phyloP scores from a whole-genome alignment of 1,140 invertebrate species.

The Lordiphosa collinella region DNA sequence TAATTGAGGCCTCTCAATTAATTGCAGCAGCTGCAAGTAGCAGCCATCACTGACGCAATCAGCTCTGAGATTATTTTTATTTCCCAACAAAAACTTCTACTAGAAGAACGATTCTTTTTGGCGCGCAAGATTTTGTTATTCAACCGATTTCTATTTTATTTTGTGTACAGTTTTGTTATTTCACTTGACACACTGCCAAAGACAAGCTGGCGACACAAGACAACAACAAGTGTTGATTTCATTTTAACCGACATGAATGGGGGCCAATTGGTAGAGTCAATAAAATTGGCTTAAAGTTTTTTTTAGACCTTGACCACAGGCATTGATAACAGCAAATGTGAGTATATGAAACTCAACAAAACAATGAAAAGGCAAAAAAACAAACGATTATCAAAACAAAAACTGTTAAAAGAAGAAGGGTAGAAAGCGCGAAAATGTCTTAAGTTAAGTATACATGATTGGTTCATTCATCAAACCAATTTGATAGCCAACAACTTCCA shows the following conservation, averaged over 20 bases:
- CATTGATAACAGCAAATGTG: conserved; percentile 29
- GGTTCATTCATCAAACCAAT: no score
- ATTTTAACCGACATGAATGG: conserved; percentile 6
- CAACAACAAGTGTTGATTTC: conserved; percentile 20
- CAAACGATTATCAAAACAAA: conserved; percentile 2
- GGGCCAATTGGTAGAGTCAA: no score
- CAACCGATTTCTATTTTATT: conserved; percentile 39
- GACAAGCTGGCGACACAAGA: conserved; percentile 38
- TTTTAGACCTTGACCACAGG: conserved; percentile 23
- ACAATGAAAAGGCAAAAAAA: not conserved
- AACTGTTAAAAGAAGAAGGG: conserved; percentile 13
- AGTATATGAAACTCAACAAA: not conserved
- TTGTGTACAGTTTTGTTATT: conserved; percentile 38
- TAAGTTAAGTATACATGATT: no score
- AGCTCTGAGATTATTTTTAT: conserved; percentile 11
- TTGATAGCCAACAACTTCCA: no score
- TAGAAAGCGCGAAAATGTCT: no score
- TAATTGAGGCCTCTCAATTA: conserved; percentile 71
- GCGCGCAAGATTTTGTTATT: conserved; percentile 58
- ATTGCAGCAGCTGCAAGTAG: conserved; percentile 42
- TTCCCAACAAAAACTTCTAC: not conserved
- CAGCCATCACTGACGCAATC: conserved; percentile 31
- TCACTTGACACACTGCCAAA: conserved; percentile 41
- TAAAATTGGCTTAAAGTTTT: not conserved
- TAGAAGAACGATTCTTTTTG: conserved; percentile 38